A percentile compares a stretch with the other conserved stretches of the same genome.
These are phyloP conservation scores for Ceratina japonica DNA, from an alignment of 1,140 invertebrate genomes.

Conservation along the genomic window DNA sequence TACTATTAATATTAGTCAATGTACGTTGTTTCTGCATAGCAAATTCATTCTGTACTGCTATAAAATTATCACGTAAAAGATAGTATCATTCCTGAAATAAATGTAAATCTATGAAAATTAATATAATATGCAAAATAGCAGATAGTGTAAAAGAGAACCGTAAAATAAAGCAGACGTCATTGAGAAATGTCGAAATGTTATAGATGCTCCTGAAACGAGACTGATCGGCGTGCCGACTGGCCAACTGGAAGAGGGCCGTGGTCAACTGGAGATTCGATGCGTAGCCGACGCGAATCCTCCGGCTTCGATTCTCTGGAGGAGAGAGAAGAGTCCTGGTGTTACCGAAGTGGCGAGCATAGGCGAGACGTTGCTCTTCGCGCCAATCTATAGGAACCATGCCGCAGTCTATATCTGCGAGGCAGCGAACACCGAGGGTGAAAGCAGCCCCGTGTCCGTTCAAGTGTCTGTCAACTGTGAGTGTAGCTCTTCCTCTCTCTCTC, in stretches of 20 bases:
- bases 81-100: too few relatives aligned
- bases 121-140: too few relatives aligned
- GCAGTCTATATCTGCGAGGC: conserved; percentile 92
- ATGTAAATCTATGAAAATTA: too few relatives aligned
- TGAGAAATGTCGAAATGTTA: background rate
- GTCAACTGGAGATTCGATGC: conserved; percentile 88
- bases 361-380: conserved; percentile 85
- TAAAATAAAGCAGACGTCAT: too few relatives aligned
- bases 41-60: too few relatives aligned
- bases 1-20: too few relatives aligned
- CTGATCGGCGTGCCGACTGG: conserved; percentile 85
- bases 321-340: conserved; percentile 81
- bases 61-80: too few relatives aligned
- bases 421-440: conserved; percentile 89
- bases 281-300: conserved; percentile 92
- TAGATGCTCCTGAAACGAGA: conserved; percentile 89
- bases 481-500: background rate
- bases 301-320: conserved; percentile 90
- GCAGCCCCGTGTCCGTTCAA: conserved; percentile 88
- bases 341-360: conserved; percentile 80
- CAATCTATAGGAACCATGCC: conserved; percentile 83
- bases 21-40: too few relatives aligned
- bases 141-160: too few relatives aligned
- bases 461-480: conserved; percentile 94
- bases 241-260: conserved; percentile 90